These are phyloP conservation scores for Poeciliopsis prolifica DNA, from an alignment of 2,113 vertebrate genomes.

Conservation along the genomic window DNA sequence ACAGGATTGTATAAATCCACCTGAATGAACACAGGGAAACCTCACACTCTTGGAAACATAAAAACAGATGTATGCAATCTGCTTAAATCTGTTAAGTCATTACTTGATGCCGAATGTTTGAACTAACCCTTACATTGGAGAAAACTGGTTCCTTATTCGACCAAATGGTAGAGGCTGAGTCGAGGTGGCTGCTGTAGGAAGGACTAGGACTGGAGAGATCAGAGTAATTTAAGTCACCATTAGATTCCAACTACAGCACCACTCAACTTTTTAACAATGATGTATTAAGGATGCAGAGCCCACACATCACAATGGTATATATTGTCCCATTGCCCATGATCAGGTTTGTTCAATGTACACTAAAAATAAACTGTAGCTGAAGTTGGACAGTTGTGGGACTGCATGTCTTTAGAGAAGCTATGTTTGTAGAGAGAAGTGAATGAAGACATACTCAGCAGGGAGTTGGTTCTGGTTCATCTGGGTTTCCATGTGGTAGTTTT, in stretches of 20 bases:
- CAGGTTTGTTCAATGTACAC: too few relatives aligned
- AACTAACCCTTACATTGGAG: constrained; percentile 57
- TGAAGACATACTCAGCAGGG: constrained; percentile 27
- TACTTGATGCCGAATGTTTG: neutral
- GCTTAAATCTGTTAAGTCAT: too few relatives aligned
- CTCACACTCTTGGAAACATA: neutral
- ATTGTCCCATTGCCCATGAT: too few relatives aligned
- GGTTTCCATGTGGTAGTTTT: constrained; percentile 19
- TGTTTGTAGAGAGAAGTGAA: too few relatives aligned
- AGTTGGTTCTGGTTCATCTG: constrained; percentile 34
- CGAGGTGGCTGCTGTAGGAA: constrained; percentile 2
- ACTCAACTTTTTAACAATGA: neutral
- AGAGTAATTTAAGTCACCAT: constrained; percentile 1
- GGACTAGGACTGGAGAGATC: constrained; percentile 28
- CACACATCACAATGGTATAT: too few relatives aligned
- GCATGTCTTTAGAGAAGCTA: too few relatives aligned
- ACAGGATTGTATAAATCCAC: constrained; percentile 24
- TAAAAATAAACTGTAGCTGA: too few relatives aligned
- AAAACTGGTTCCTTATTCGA: constrained; percentile 32
- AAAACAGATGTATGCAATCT: too few relatives aligned
- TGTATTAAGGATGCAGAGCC: too few relatives aligned
- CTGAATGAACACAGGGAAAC: constrained; percentile 28
- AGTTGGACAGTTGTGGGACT: too few relatives aligned
- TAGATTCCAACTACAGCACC: neutral
- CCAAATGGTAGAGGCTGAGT: constrained; percentile 6